These are phyloP conservation scores for Phylloscopus trochilus DNA, from an alignment of 2,113 vertebrate species.

Conservation along the genomic window DNA sequence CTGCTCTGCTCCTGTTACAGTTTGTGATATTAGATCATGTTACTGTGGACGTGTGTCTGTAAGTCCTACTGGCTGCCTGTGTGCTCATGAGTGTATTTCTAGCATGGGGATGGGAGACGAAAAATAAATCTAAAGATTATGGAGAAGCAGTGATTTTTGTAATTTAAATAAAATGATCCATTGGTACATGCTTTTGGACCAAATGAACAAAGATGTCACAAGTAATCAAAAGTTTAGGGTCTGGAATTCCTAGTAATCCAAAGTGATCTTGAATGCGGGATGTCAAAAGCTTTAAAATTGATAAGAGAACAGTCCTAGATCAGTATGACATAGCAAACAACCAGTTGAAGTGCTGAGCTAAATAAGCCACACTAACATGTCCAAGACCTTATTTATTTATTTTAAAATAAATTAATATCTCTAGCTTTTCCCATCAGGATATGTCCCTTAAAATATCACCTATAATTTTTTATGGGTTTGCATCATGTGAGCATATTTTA, in stretches of 20 bases:
- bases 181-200: background rate
- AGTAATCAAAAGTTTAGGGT: slow-evolving; percentile 51
- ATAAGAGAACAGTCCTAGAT: slow-evolving; percentile 45
- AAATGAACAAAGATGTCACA: slow-evolving; percentile 8
- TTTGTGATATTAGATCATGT: background rate
- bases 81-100: background rate
- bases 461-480: background rate
- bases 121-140: background rate
- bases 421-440: background rate
- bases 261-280: slow-evolving; percentile 56
- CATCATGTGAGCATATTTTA: background rate
- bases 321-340: slow-evolving; percentile 51
- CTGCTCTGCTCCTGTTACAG: slow-evolving; percentile 43
- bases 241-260: slow-evolving; percentile 30
- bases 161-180: background rate
- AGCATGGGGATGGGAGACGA: fast-evolving
- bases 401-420: background rate
- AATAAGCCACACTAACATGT: background rate
- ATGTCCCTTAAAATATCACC: background rate
- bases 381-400: slow-evolving; percentile 8
- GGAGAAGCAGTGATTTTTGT: background rate
- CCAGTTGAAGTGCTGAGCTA: background rate
- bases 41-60: background rate
- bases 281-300: slow-evolving; percentile 63
- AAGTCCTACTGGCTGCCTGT: background rate